Evolutionary conservation across 2,888 invertebrate genomes (phyloP).

Genomic region (Lasioglossum figueresi): DNA sequence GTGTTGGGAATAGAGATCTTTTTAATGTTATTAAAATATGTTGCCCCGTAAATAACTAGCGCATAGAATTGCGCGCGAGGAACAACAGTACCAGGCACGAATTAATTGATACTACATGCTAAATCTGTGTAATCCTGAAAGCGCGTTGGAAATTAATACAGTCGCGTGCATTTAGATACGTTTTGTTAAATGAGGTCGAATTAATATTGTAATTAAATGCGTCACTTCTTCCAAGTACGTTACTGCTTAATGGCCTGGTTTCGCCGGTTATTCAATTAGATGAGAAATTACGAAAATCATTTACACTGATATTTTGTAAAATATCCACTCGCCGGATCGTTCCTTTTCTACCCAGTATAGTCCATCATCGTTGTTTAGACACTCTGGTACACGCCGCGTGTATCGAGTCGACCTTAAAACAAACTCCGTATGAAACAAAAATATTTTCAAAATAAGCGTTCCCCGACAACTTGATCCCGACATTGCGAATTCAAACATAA

Average conservation of each 20-base stretch:
- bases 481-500: neutral
- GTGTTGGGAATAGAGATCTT: slow-evolving; percentile 25
- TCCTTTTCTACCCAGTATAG: neutral
- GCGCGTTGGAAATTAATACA: neutral
- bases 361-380: neutral
- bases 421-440: neutral
- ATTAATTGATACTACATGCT: neutral
- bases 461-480: neutral
- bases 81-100: neutral
- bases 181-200: neutral
- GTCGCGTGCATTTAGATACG: neutral
- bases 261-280: neutral
- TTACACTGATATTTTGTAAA: neutral
- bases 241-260: neutral
- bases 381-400: neutral
- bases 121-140: slow-evolving; percentile 4
- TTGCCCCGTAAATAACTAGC: slow-evolving; percentile 16
- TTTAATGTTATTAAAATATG: slow-evolving; percentile 28
- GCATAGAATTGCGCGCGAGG: neutral
- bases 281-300: neutral
- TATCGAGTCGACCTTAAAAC: neutral
- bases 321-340: neutral
- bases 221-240: neutral
- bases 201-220: slow-evolving; percentile 7
- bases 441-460: neutral